Percentiles rank a stretch among this genome's conserved stretches.
Evolutionary conservation across 2,113 vertebrate species (phyloP).

Genomic region (Cygnus atratus): DNA sequence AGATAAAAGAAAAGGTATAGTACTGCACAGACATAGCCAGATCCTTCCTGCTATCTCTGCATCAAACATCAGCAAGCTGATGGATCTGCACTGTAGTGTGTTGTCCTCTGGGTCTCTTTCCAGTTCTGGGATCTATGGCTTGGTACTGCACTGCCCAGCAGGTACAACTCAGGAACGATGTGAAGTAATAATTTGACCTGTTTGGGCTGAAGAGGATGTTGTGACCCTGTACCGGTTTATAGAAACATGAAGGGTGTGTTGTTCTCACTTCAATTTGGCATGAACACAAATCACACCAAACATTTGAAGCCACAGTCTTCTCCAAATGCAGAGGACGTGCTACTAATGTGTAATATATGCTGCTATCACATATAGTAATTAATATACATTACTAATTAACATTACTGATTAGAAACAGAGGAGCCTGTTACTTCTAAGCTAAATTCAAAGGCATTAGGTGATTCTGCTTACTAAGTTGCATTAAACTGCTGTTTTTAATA

Average conservation of each 20-base stretch:
- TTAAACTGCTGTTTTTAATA: background rate
- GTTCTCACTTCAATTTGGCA: background rate
- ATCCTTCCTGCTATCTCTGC: background rate
- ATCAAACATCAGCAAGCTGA: background rate
- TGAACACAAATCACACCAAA: background rate
- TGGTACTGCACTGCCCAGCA: background rate
- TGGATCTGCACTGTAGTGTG: background rate
- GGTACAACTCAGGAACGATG: rapidly evolving
- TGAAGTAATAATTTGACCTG: background rate
- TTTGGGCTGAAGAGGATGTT: background rate
- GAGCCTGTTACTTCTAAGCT: background rate
- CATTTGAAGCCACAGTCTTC: rapidly evolving
- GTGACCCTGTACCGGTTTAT: background rate
- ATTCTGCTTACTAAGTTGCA: background rate
- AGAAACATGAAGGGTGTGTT: background rate
- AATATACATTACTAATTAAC: background rate
- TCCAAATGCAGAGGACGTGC: background rate
- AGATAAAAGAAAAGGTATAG: background rate
- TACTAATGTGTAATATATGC: background rate
- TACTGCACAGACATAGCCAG: background rate
- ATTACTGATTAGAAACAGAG: background rate
- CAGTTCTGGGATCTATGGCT: background rate
- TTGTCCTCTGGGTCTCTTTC: background rate
- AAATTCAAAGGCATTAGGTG: background rate
- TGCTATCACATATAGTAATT: background rate